Base-by-base conservation (phyloP, 2,888 invertebrate species). In the Allolobophora icterica region DNA sequence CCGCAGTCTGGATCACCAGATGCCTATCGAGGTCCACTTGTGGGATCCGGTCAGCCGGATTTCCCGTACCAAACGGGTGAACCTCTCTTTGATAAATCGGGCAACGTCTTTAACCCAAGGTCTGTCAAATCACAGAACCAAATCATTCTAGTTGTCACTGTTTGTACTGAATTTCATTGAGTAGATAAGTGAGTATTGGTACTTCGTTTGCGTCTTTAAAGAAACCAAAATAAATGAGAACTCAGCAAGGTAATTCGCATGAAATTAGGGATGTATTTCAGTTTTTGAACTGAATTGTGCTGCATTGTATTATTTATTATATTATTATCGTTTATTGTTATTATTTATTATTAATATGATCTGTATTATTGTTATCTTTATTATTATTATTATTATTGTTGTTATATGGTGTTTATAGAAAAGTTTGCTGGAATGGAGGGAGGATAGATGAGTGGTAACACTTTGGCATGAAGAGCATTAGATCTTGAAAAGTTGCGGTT, bases 71-170 rank as follows among this genome's bases (percentile, higher is more conserved):
- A 87, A 35, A 34, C 87, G n/a, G 3, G 87, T 17, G 87, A 87
- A 15, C 87, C 87, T 0, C 87, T 87, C 34, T 87, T 87, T 87
- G 87, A 87, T 11, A 87, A 87, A 87, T 4, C n/a, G 87, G 15
- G 87, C 87, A 87, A 87, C 15, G 87, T 87, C 87, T 87, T 87
- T 38, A 87, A 87, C 24, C 87, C 87, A 21, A 87, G 87, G 87
- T 87, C 34, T 34, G 71, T 71, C 71, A 71, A n/a, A 71, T 30
- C 71, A 71, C 5, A 71, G n/a, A 71, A 17, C 17, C 13, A 2
- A n/a, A 13, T 71, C 71, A n/a, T 71, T 30, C n/a, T n/a, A 13
- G 30, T n/a, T 71, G 11, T 71, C 71, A n/a, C 30, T 2, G 71
- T 8, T n/a, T 71, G 71, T 1, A n/a, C 3, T 30, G 71, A 30